A percentile compares a stretch with the other conserved stretches of the same genome.
phyloP scores from a whole-genome alignment of 2,113 vertebrate genomes.

The Catharus fuscescens region DNA sequence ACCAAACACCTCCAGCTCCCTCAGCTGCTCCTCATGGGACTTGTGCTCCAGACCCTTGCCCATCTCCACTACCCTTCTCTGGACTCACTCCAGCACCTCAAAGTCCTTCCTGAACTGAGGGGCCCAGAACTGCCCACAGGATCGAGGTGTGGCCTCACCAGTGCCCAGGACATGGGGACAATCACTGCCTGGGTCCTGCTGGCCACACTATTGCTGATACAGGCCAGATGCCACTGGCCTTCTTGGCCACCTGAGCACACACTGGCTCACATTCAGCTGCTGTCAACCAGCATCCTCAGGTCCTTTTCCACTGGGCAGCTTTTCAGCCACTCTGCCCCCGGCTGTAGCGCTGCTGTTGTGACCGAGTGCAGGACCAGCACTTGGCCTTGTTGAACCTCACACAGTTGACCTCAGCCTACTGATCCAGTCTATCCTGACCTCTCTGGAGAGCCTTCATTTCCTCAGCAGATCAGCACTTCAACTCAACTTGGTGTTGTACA shows the following conservation, averaged over 20 bases:
- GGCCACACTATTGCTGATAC: not conserved
- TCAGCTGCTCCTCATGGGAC: not conserved
- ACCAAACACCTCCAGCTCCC: not conserved
- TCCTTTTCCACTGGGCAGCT: not conserved
- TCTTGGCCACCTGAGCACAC: not conserved
- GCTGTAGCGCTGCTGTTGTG: not conserved
- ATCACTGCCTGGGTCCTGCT: not conserved
- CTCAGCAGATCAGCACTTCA: not conserved
- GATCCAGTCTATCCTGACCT: not conserved
- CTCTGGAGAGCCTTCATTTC: not conserved
- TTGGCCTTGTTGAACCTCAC: not conserved
- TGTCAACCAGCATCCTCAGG: too few relatives aligned
- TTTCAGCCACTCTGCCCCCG: not conserved
- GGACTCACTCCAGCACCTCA: not conserved
- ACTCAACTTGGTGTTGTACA: not conserved
- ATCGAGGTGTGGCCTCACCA: accelerated
- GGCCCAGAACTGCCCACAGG: not conserved
- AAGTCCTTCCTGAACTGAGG: not conserved
- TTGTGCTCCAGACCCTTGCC: not conserved
- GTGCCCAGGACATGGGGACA: not conserved
- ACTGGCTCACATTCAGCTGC: not conserved
- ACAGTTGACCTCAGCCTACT: not conserved
- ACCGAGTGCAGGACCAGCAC: not conserved
- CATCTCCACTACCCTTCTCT: accelerated
- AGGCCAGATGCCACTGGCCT: not conserved